A percentile compares a stretch with the other conserved stretches of the same genome.
phyloP scores from a whole-genome alignment of 2,888 invertebrate species.

The Synanthedon andrenaeformis region DNA sequence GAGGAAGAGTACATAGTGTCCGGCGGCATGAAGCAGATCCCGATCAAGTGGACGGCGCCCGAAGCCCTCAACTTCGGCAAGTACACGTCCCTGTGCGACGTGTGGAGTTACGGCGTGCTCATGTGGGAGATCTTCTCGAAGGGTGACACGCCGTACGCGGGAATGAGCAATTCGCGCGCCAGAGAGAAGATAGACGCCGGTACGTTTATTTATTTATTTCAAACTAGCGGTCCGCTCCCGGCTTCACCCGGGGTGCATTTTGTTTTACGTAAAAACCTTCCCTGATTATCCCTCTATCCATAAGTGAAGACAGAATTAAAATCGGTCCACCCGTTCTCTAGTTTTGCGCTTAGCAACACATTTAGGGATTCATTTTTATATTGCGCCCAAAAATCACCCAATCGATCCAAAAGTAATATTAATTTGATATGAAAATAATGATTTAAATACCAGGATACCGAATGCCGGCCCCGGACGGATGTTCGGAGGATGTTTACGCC shows the following conservation, averaged over 20 bases:
- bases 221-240: no score
- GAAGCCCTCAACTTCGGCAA: conserved; percentile 96
- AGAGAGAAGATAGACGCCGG: conserved; percentile 94
- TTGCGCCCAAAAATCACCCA: no score
- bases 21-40: conserved; percentile 98
- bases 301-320: no score
- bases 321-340: no score
- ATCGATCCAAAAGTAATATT: no score
- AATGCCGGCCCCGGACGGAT: conserved; percentile 91
- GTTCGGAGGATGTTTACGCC: conserved; percentile 89
- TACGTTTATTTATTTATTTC: conserved; percentile 32
- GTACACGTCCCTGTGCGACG: conserved; percentile 95
- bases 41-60: conserved; percentile 98
- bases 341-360: no score
- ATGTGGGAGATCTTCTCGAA: conserved; percentile 97
- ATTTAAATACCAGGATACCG: conserved; percentile 78
- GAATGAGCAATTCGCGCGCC: conserved; percentile 93
- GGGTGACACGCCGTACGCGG: conserved; percentile 93
- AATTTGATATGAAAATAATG: background rate
- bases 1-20: conserved; percentile 97
- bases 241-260: no score
- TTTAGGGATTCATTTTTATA: no score
- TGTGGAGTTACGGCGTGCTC: conserved; percentile 96
- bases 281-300: no score
- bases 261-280: no score